Evolutionary conservation across 2,797 vertebrate genomes (phyloP).

Genomic region (Microhierax caerulescens): DNA sequence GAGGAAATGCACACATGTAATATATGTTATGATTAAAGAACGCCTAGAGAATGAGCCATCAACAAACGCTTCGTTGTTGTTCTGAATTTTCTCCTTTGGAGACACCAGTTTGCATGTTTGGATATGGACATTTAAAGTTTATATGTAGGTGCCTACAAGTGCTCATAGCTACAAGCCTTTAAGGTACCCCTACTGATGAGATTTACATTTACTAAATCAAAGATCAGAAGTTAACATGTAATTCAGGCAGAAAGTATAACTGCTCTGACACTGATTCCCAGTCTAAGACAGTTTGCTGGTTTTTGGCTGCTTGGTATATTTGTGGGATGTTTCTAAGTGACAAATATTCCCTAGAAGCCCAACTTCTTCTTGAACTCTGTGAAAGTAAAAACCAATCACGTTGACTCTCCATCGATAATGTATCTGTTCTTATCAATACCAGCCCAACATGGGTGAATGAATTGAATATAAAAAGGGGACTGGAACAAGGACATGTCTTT

Average conservation of each 20-base stretch:
- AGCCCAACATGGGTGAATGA: background rate
- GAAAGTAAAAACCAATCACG: background rate
- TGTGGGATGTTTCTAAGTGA: background rate
- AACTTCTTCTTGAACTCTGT: background rate
- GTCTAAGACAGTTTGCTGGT: background rate
- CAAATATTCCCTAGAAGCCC: background rate
- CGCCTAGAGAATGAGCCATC: background rate
- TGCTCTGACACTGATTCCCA: background rate
- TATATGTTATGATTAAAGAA: background rate
- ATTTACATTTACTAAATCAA: background rate
- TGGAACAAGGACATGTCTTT: background rate
- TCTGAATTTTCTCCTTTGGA: background rate
- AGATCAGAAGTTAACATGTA: background rate
- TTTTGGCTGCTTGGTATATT: background rate
- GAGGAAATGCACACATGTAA: background rate
- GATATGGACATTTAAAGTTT: background rate
- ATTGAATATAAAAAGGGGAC: background rate
- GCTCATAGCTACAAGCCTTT: background rate
- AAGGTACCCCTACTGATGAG: background rate
- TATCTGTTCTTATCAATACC: background rate
- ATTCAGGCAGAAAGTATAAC: background rate
- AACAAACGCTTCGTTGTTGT: background rate
- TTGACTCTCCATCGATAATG: background rate
- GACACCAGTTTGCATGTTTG: background rate
- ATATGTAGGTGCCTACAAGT: background rate